Conservation (phyloP, 1,140 invertebrate species). For the Drosophila saltans region DNA sequence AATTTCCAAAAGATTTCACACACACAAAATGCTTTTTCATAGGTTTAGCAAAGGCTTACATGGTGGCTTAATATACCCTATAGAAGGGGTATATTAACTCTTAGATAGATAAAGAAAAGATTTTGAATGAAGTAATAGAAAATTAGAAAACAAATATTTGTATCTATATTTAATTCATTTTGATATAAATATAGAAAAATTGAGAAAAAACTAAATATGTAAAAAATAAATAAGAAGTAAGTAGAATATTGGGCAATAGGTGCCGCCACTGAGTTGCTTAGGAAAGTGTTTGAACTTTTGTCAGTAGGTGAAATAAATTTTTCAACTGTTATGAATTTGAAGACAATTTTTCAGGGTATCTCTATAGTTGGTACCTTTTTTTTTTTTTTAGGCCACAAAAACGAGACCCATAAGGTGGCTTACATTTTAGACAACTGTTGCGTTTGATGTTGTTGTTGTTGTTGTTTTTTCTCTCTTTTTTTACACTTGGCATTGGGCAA, state of each 20-base stretch:
- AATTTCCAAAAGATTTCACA: slow-evolving; percentile 5
- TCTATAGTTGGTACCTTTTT: neutral
- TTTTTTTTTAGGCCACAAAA: slow-evolving; percentile 5
- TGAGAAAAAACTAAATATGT: too few species aligned
- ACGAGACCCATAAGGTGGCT: slow-evolving; percentile 11
- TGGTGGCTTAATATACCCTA: slow-evolving; percentile 1
- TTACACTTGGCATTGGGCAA: slow-evolving; percentile 29
- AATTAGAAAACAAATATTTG: too few species aligned
- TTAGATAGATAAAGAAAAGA: too few species aligned
- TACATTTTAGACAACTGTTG: slow-evolving; percentile 44
- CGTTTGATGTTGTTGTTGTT: slow-evolving; percentile 33
- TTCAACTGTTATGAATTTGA: too few species aligned
- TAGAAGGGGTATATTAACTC: neutral
- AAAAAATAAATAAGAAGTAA: too few species aligned
- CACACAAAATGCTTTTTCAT: slow-evolving; percentile 8
- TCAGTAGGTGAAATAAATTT: too few species aligned
- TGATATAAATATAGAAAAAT: too few species aligned
- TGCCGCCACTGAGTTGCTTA: too few species aligned
- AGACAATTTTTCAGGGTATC: neutral
- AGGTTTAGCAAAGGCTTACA: slow-evolving; percentile 3
- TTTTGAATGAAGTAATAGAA: too few species aligned
- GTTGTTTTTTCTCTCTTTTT: neutral
- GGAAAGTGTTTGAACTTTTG: too few species aligned
- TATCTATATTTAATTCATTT: too few species aligned
- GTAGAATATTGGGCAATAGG: too few species aligned